Evolutionary conservation across 2,797 vertebrate species (phyloP).

Genomic region (Cynopterus sphinx): DNA sequence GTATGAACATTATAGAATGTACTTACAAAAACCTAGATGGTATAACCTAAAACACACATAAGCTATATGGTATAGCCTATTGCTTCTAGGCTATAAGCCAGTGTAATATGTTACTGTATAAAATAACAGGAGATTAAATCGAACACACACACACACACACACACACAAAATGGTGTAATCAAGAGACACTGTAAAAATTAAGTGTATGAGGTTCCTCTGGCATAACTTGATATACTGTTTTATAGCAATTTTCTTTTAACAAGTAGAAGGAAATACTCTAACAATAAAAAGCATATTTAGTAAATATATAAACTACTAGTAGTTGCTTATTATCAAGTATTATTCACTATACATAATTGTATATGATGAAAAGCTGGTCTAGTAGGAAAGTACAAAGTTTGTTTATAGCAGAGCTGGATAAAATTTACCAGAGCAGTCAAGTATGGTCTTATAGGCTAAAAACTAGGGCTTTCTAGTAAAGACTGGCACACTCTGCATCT

Average conservation of each 20-base stretch:
- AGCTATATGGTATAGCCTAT: no score
- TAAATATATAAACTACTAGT: not conserved
- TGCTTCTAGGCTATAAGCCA: not conserved
- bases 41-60: not conserved
- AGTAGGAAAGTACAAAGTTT: not conserved
- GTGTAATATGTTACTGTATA: not conserved
- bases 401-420: not conserved
- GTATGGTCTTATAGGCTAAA: not conserved
- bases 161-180: not conserved
- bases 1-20: not conserved
- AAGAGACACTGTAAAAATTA: not conserved
- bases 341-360: not conserved
- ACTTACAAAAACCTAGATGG: not conserved
- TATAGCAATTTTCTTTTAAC: not conserved
- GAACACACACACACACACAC: not conserved
- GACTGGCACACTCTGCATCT: not conserved
- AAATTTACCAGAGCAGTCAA: not conserved
- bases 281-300: not conserved
- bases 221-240: not conserved
- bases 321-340: not conserved
- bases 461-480: not conserved
- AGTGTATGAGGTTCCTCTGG: not conserved
- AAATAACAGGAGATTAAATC: not conserved
- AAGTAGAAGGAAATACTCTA: not conserved
- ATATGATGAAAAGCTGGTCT: not conserved